Conservation (phyloP, 2,797 vertebrate genomes). For the Takifugu ocellatus region DNA sequence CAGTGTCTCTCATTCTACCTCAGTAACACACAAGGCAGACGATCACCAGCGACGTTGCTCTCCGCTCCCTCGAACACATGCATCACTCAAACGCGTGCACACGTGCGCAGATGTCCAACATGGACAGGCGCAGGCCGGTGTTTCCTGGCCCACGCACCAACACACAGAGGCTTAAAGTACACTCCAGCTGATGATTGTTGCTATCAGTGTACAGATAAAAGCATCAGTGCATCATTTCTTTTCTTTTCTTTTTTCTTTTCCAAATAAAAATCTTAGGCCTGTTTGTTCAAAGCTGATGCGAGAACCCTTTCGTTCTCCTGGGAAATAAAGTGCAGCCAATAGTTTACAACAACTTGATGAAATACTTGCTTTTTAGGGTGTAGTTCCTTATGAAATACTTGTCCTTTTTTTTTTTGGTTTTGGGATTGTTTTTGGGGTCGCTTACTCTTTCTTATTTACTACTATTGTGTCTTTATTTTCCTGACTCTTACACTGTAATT, state of each 20-base stretch:
- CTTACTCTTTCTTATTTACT: constrained; percentile 58
- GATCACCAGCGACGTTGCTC: constrained; percentile 36
- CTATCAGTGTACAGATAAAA: constrained; percentile 36
- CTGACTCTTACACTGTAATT: constrained; percentile 71
- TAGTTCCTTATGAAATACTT: constrained; percentile 51
- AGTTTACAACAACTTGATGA: constrained; percentile 68
- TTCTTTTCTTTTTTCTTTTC: no score
- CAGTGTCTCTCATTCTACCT: constrained; percentile 74
- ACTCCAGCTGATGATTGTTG: constrained; percentile 41
- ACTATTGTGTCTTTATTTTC: constrained; percentile 47
- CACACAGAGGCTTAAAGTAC: constrained; percentile 38
- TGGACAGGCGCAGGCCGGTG: constrained; percentile 23
- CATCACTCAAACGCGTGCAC: constrained; percentile 16
- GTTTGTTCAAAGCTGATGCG: constrained; percentile 48
- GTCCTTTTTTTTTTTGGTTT: background rate
- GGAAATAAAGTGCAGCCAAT: constrained; percentile 58
- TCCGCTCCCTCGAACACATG: constrained; percentile 38
- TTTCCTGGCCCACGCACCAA: constrained; percentile 36
- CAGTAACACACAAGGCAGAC: constrained; percentile 58
- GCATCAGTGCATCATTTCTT: constrained; percentile 28
- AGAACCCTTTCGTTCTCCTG: constrained; percentile 51
- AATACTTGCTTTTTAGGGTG: constrained; percentile 60
- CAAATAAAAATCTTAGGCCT: constrained; percentile 24
- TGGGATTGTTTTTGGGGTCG: constrained; percentile 16
- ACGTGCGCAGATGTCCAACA: constrained; percentile 28